These are phyloP conservation scores for Conistra vaccinii DNA, from an alignment of 2,888 invertebrate genomes.

Conservation along the genomic window DNA sequence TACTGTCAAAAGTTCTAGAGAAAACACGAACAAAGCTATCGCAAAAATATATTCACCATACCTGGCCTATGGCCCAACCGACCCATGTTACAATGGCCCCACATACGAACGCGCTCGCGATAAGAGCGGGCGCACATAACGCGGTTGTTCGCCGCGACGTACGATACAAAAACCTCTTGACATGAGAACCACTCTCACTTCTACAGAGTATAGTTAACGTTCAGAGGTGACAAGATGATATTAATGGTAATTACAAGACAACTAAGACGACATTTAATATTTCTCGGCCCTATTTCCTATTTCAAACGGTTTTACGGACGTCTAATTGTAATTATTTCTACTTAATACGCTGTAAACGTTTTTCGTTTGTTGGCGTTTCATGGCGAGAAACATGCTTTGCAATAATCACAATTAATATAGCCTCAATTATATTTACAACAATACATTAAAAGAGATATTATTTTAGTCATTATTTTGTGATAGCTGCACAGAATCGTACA, in stretches of 20 bases:
- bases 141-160: conserved; percentile 59
- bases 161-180: conserved; percentile 68
- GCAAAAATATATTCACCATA: not conserved
- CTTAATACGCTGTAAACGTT: not conserved
- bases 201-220: conserved; percentile 61
- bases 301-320: not conserved
- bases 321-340: not conserved
- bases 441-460: not conserved
- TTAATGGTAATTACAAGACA: not conserved
- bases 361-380: not conserved
- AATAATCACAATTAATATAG: not conserved
- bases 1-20: not conserved
- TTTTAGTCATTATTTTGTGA: not conserved
- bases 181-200: conserved; percentile 76
- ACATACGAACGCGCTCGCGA: conserved; percentile 19
- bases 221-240: conserved; percentile 37
- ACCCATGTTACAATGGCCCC: conserved; percentile 4
- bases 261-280: not conserved
- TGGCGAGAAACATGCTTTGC: not conserved
- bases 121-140: conserved; percentile 53
- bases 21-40: not conserved
- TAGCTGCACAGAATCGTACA: not conserved
- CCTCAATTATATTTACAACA: no score
- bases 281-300: not conserved
- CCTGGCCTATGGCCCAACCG: not conserved